Percentiles rank a stretch among this genome's conserved stretches.
These are phyloP conservation scores for Drosophila rellima DNA, from an alignment of 2,888 invertebrate species.

Conservation along the genomic window DNA sequence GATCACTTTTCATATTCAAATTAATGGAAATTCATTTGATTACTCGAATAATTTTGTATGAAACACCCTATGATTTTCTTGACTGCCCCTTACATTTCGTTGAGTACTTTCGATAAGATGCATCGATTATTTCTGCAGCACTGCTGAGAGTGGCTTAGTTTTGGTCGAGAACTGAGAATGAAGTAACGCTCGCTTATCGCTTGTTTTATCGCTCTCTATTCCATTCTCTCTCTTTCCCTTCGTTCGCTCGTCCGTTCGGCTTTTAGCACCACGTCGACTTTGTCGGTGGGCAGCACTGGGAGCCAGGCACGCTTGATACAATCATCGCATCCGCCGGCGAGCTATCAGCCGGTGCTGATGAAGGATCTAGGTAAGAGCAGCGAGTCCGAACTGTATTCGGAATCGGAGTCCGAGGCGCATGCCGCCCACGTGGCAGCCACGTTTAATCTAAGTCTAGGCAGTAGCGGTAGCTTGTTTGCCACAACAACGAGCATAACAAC, in stretches of 20 bases:
- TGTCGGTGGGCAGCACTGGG: constrained; percentile 97
- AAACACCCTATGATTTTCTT: too few species aligned
- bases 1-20: too few species aligned
- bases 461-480: constrained; percentile 83
- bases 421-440: constrained; percentile 80
- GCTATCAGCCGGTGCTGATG: constrained; percentile 94
- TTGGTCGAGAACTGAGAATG: neutral
- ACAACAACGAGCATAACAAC: constrained; percentile 18
- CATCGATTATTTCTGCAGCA: neutral
- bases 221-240: constrained; percentile 16
- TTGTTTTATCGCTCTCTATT: constrained; percentile 46
- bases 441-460: constrained; percentile 84
- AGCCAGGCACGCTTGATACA: constrained; percentile 97
- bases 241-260: constrained; percentile 6
- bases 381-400: constrained; percentile 51
- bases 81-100: too few species aligned
- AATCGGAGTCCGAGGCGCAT: constrained; percentile 67
- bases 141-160: neutral
- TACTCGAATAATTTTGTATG: too few species aligned
- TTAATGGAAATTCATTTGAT: too few species aligned
- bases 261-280: constrained; percentile 94
- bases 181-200: constrained; percentile 72
- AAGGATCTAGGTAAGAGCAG: constrained; percentile 94
- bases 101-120: too few species aligned
- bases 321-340: constrained; percentile 96